These are phyloP conservation scores for Malurus alboscapulatus DNA, from an alignment of 2,113 vertebrate genomes.

Conservation along the genomic window DNA sequence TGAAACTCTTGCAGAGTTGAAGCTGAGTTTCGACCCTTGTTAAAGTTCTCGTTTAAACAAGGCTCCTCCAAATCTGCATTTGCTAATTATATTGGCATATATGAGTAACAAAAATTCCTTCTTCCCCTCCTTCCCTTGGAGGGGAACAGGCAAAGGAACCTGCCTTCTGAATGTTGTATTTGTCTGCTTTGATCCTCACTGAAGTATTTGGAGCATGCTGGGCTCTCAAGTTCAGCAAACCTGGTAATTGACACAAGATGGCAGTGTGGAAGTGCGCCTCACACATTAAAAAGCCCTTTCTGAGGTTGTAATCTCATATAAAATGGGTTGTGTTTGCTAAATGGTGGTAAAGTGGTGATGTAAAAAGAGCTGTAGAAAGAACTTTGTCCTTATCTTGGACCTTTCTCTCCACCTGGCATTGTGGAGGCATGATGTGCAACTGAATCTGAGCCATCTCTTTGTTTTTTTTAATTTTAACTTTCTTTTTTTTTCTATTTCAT, in stretches of 20 bases:
- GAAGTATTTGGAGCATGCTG: neutral
- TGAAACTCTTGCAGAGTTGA: neutral
- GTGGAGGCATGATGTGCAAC: accelerated
- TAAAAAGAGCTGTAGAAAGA: neutral
- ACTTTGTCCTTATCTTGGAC: neutral
- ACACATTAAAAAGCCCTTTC: neutral
- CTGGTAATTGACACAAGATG: constrained; percentile 60
- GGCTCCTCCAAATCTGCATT: neutral
- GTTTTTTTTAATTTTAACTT: neutral
- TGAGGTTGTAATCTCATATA: accelerated
- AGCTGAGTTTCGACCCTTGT: neutral
- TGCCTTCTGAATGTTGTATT: neutral
- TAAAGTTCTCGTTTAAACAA: neutral
- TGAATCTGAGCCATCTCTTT: neutral
- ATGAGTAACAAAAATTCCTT: neutral
- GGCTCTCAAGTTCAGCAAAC: neutral
- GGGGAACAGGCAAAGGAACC: neutral
- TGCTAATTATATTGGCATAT: neutral
- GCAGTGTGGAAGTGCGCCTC: constrained; percentile 58
- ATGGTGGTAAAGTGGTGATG: neutral
- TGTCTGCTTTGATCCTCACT: neutral
- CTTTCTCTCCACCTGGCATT: neutral
- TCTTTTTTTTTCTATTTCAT: neutral
- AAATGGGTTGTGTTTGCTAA: neutral
- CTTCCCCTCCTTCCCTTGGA: neutral